Conservation (phyloP, 2,888 invertebrate species). For the Gonocerus acuteangulatus region DNA sequence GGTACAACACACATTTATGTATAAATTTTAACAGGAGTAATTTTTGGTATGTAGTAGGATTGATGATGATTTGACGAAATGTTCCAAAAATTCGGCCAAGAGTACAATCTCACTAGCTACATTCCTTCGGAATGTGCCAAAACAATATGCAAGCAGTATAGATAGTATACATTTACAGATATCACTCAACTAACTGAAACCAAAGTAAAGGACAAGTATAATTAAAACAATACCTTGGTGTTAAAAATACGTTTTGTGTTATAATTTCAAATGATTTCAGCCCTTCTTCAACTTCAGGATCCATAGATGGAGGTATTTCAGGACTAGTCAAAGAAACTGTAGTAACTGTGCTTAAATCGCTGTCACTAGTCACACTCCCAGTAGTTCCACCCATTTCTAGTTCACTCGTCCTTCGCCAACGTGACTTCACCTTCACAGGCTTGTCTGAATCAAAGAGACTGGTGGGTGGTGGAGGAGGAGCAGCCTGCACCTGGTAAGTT, state of each 20-base stretch:
- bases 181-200: no score
- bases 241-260: constrained; percentile 30
- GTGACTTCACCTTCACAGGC: constrained; percentile 70
- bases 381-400: constrained; percentile 52
- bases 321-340: constrained; percentile 26
- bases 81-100: no score
- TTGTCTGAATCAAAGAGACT: constrained; percentile 43
- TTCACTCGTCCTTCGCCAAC: constrained; percentile 69
- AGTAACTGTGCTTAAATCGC: constrained; percentile 15
- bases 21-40: no score
- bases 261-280: constrained; percentile 32
- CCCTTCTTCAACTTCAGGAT: constrained; percentile 32
- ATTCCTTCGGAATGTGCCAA: no score
- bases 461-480: constrained; percentile 7
- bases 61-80: no score
- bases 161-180: no score
- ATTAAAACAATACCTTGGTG: constrained; percentile 21
- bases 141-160: no score
- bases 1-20: no score
- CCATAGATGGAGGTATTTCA: constrained; percentile 28
- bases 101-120: no score
- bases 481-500: background rate
- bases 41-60: no score
- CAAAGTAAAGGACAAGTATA: no score
- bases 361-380: constrained; percentile 35